Evolutionary conservation across 2,888 invertebrate genomes (phyloP).

Genomic region (Allophyes oxyacanthae): DNA sequence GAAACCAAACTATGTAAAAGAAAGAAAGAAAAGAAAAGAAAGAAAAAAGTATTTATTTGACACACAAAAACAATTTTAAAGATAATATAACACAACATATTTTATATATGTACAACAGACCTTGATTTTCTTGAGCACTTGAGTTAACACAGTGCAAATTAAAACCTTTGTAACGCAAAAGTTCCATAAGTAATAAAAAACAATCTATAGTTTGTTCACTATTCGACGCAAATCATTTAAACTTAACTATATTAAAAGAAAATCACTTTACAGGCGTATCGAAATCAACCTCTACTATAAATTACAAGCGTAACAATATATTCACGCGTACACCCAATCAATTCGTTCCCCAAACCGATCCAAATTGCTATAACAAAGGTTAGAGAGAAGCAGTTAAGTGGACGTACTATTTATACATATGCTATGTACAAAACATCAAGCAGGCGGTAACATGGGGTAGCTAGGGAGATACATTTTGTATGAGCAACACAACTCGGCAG

Average conservation of each 20-base stretch:
- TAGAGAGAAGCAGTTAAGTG: slow-evolving; percentile 64
- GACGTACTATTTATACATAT: slow-evolving; percentile 62
- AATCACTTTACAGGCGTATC: slow-evolving; percentile 16
- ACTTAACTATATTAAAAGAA: not conserved
- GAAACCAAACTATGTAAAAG: too few species aligned
- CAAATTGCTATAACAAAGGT: slow-evolving; percentile 68
- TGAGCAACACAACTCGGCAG: slow-evolving; percentile 89
- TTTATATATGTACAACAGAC: too few species aligned
- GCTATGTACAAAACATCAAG: slow-evolving; percentile 67
- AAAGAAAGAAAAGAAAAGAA: too few species aligned
- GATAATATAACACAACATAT: too few species aligned
- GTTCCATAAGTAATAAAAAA: too few species aligned
- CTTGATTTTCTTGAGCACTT: too few species aligned
- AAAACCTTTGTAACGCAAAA: too few species aligned
- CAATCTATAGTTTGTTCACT: too few species aligned
- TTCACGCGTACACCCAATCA: slow-evolving; percentile 63
- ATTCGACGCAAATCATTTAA: slow-evolving; percentile 1
- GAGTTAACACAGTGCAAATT: too few species aligned
- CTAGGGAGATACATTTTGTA: slow-evolving; percentile 85
- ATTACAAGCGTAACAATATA: slow-evolving; percentile 56
- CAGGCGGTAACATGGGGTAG: slow-evolving; percentile 85
- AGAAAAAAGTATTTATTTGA: too few species aligned
- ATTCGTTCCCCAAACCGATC: slow-evolving; percentile 64
- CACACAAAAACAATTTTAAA: too few species aligned
- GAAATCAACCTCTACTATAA: slow-evolving; percentile 30